phyloP scores from a whole-genome alignment of 2,797 vertebrate genomes.

The Bradypodion pumilum region DNA sequence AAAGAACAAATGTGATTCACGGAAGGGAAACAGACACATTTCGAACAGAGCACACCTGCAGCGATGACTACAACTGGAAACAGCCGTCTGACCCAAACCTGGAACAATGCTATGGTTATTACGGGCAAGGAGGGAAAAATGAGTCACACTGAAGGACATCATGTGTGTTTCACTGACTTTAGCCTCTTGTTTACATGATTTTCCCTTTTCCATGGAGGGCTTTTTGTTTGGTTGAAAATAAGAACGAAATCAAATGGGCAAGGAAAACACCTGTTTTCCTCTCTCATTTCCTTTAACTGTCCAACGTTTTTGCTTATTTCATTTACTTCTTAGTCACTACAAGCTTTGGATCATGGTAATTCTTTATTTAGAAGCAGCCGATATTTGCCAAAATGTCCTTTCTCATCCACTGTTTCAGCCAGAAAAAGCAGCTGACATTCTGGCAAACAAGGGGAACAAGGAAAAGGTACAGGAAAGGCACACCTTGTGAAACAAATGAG shows the following conservation, averaged over 20 bases:
- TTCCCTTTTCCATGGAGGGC: background rate
- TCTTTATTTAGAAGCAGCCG: background rate
- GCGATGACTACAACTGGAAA: background rate
- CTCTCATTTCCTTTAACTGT: background rate
- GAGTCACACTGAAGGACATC: background rate
- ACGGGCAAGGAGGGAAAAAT: background rate
- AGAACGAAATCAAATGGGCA: background rate
- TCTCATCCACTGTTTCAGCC: background rate
- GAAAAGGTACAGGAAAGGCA: background rate
- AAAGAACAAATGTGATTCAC: background rate
- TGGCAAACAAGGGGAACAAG: background rate
- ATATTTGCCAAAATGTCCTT: background rate
- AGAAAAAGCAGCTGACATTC: background rate
- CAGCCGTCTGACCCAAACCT: background rate
- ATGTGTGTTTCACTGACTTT: too few species aligned
- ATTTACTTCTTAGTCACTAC: background rate
- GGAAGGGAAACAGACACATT: background rate
- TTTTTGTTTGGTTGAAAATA: background rate
- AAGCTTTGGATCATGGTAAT: background rate
- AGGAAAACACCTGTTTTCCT: background rate
- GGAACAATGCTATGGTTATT: too few species aligned
- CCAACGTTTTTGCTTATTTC: background rate
- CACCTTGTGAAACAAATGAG: background rate
- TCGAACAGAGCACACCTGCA: background rate
- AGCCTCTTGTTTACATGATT: background rate